These are phyloP conservation scores for Cirrhinus mrigala DNA, from an alignment of 2,797 vertebrate genomes.

Conservation along the genomic window DNA sequence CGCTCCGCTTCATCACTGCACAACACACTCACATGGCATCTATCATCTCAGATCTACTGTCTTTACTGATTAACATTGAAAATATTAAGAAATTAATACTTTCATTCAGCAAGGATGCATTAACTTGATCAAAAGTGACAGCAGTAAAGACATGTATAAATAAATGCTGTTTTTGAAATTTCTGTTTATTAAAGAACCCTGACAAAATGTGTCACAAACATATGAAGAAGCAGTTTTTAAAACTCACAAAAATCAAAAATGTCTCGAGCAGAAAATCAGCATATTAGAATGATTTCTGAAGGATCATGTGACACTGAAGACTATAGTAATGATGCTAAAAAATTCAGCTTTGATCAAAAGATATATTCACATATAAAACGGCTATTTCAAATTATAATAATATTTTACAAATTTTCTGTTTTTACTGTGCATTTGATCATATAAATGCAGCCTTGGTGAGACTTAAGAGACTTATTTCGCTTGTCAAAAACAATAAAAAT, in stretches of 20 bases:
- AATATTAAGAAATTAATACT: neutral
- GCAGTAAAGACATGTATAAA: neutral
- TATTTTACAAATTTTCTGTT: neutral
- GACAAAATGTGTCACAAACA: no score
- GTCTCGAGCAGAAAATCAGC: neutral
- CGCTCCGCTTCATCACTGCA: conserved; percentile 18
- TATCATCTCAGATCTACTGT: neutral
- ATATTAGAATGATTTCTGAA: neutral
- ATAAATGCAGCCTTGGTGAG: neutral
- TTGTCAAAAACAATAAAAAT: neutral
- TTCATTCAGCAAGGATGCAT: neutral
- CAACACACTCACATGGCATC: neutral
- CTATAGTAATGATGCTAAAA: no score
- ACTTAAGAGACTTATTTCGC: neutral
- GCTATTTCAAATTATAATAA: neutral
- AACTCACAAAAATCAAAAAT: no score
- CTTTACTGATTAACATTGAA: neutral
- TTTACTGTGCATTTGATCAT: neutral
- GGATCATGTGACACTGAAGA: neutral
- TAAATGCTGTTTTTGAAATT: no score
- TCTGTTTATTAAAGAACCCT: no score
- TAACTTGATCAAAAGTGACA: neutral
- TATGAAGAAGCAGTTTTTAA: no score
- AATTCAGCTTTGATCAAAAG: neutral
- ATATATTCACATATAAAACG: neutral